phyloP scores from a whole-genome alignment of 2,113 vertebrate genomes.

The Gallinago paraguaiae region DNA sequence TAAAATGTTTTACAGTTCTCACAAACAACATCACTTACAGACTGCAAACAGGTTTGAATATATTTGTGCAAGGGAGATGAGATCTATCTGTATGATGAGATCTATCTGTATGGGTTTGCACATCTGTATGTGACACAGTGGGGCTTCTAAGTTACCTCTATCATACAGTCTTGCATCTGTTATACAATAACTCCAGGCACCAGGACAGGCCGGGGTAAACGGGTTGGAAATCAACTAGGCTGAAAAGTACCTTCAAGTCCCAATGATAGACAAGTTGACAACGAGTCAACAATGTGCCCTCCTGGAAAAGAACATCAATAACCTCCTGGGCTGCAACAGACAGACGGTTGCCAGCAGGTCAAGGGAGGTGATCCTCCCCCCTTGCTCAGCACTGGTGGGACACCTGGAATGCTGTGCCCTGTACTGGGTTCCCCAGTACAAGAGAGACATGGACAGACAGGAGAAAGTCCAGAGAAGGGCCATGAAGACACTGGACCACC shows the following conservation, averaged over 20 bases:
- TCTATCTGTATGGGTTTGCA: not conserved
- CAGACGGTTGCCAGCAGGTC: not conserved
- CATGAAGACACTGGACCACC: fast-evolving
- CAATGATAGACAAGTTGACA: not conserved
- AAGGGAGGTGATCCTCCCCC: not conserved
- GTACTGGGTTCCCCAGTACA: not conserved
- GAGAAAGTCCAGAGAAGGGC: not conserved
- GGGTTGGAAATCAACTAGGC: not conserved
- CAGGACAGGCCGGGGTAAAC: not conserved
- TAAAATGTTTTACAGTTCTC: not conserved
- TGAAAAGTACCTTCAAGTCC: not conserved
- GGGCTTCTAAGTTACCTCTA: not conserved
- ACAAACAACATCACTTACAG: not conserved
- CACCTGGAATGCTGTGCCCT: not conserved
- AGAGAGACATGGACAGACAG: not conserved
- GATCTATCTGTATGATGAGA: not conserved
- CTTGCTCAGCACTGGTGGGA: not conserved
- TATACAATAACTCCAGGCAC: not conserved
- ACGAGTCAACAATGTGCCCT: not conserved
- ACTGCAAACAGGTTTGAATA: not conserved
- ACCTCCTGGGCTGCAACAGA: not conserved
- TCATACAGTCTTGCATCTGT: not conserved
- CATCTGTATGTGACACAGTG: not conserved
- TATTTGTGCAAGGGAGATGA: not conserved
- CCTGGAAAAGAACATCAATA: not conserved